These are phyloP conservation scores for Caiman crocodilus DNA, from an alignment of 2,797 vertebrate species.

Conservation along the genomic window DNA sequence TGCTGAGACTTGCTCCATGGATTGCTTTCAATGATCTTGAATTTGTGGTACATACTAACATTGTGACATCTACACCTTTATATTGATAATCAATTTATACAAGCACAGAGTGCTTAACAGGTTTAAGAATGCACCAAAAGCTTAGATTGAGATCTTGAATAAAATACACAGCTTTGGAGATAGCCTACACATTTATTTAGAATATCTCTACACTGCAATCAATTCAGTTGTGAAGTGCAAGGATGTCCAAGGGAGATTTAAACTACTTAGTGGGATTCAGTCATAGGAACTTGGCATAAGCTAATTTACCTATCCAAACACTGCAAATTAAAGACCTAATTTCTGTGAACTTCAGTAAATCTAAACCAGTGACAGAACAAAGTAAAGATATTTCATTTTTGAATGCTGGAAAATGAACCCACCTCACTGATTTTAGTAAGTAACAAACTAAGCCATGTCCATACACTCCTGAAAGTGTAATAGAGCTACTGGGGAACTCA, in stretches of 20 bases:
- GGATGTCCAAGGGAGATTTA: too few species aligned
- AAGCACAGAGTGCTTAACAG: constrained; percentile 35
- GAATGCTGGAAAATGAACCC: not conserved
- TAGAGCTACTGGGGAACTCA: not conserved
- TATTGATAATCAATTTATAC: constrained; percentile 28
- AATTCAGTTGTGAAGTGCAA: not conserved
- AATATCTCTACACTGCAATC: not conserved
- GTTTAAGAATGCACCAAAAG: constrained; percentile 49
- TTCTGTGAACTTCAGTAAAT: constrained; percentile 66
- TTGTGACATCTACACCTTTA: constrained; percentile 35
- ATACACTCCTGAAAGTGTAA: not conserved
- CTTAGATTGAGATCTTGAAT: not conserved
- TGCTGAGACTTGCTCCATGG: constrained; percentile 50
- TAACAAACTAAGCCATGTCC: not conserved
- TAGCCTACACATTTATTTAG: not conserved
- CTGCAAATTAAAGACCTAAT: constrained; percentile 18
- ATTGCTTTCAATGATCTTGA: constrained; percentile 48
- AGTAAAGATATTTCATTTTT: constrained; percentile 28
- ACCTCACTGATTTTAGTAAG: not conserved
- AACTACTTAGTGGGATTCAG: too few species aligned
- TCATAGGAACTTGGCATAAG: too few species aligned
- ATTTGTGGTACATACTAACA: not conserved
- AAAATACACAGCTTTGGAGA: not conserved
- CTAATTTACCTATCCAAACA: too few species aligned
- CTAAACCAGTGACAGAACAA: constrained; percentile 43